A percentile compares a stretch with the other conserved stretches of the same genome.
Evolutionary conservation across 2,888 invertebrate genomes (phyloP).

Genomic region (Ornithoptera priamus): DNA sequence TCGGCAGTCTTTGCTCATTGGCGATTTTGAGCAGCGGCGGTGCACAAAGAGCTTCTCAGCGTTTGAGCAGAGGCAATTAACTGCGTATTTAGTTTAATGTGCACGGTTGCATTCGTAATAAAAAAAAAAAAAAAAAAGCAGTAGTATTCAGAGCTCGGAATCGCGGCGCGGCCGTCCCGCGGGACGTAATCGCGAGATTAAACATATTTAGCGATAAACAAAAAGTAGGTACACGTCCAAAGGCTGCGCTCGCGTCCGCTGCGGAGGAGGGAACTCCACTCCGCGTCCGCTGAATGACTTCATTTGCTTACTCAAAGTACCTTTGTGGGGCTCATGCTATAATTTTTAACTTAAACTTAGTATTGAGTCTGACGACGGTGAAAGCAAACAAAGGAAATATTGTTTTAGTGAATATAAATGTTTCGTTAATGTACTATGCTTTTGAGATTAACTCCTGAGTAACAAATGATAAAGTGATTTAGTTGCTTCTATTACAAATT

Average conservation of each 20-base stretch:
- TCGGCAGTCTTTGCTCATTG: slow-evolving; percentile 32
- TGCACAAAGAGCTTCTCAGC: slow-evolving; percentile 20
- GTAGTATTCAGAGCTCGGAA: slow-evolving; percentile 4
- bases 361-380: slow-evolving; percentile 21
- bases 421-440: neutral
- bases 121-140: neutral
- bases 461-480: neutral
- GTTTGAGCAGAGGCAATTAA: slow-evolving; percentile 25
- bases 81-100: slow-evolving; percentile 24
- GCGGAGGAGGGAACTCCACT: slow-evolving; percentile 10
- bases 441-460: neutral
- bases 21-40: slow-evolving; percentile 31
- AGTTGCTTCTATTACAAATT: too few species aligned
- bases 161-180: slow-evolving; percentile 15
- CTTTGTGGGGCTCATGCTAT: slow-evolving; percentile 17
- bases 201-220: slow-evolving; percentile 25
- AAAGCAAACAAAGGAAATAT: slow-evolving; percentile 17
- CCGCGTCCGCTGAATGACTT: slow-evolving; percentile 23
- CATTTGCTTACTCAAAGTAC: slow-evolving; percentile 24
- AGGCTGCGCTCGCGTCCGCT: slow-evolving; percentile 3
- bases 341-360: slow-evolving; percentile 22
- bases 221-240: slow-evolving; percentile 18
- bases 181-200: slow-evolving; percentile 21
- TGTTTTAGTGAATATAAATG: neutral
- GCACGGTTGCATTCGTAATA: slow-evolving; percentile 12